Evolutionary conservation across 2,797 vertebrate species (phyloP).

Genomic region (Syncerus caffer): DNA sequence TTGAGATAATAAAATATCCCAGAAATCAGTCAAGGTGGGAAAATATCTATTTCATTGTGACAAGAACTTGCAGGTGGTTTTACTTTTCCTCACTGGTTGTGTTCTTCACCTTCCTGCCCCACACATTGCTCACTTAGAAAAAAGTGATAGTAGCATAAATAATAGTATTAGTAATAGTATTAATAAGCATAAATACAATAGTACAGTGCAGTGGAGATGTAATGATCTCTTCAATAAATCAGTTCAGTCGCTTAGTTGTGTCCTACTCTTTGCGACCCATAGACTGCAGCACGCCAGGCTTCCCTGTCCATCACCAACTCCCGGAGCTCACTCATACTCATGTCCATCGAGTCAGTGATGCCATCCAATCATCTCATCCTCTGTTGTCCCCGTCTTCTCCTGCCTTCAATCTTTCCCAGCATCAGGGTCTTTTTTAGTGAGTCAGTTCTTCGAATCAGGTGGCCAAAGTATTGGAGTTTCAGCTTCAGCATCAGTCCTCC

Average conservation of each 20-base stretch:
- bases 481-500: background rate
- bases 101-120: background rate
- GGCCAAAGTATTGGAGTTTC: background rate
- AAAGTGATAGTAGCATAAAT: background rate
- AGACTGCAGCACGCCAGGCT: background rate
- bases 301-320: background rate
- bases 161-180: background rate
- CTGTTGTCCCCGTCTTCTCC: background rate
- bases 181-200: background rate
- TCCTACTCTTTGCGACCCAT: rapidly evolving
- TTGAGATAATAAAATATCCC: background rate
- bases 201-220: background rate
- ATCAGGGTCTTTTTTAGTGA: background rate
- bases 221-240: background rate
- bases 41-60: background rate
- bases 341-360: background rate
- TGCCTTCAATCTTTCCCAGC: background rate
- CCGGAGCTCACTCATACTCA: background rate
- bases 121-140: background rate
- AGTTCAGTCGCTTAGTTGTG: rapidly evolving
- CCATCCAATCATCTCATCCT: background rate
- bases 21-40: background rate
- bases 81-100: background rate
- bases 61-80: background rate
- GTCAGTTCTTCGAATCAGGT: background rate